Conservation (phyloP, 2,113 vertebrate genomes). For the Gnathonemus echidnorhynchus region DNA sequence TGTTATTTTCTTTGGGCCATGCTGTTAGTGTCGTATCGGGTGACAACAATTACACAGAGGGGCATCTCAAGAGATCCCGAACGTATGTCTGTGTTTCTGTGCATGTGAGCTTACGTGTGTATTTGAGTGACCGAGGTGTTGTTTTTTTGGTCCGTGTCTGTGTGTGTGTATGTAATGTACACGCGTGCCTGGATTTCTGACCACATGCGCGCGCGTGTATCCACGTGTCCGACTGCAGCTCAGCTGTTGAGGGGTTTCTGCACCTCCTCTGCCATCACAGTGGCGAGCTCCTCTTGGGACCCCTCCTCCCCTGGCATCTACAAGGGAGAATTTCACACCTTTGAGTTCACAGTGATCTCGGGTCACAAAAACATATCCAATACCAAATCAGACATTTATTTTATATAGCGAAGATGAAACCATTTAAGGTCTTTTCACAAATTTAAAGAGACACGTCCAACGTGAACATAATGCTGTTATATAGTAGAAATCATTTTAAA, state of each 20-base stretch:
- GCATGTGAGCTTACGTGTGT: constrained; percentile 3
- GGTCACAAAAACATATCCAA: background rate
- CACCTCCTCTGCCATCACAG: constrained; percentile 41
- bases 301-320: constrained; percentile 57
- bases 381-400: background rate
- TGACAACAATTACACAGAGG: background rate
- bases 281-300: constrained; percentile 33
- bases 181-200: background rate
- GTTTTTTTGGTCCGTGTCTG: background rate
- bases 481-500: background rate
- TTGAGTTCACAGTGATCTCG: background rate
- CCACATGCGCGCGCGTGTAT: background rate
- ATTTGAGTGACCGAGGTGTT: background rate
- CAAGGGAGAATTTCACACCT: background rate
- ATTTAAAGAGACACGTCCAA: background rate
- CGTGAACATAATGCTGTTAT: background rate
- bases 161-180: background rate
- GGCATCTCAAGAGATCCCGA: background rate
- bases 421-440: background rate
- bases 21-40: background rate
- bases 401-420: background rate
- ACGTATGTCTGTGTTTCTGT: background rate
- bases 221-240: constrained; percentile 15
- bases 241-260: constrained; percentile 51
- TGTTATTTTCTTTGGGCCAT: background rate